Conservation (phyloP, 2,113 vertebrate species). For the Arizona elegans region DNA sequence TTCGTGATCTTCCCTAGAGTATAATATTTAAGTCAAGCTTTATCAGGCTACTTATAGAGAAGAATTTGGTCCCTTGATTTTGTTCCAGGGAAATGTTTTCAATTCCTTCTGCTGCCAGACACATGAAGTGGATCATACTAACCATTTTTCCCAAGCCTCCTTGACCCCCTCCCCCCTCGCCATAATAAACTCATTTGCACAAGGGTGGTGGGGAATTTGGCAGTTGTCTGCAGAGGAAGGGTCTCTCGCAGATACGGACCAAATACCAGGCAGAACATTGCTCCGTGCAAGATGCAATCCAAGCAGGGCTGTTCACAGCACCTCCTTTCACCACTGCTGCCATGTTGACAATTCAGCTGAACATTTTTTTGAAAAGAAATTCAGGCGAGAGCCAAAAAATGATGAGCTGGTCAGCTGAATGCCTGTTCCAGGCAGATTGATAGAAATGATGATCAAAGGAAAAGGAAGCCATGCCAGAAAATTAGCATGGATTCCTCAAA, state of each 20-base stretch:
- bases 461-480: neutral
- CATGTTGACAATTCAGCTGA: neutral
- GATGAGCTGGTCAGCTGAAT: neutral
- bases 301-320: neutral
- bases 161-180: constrained; percentile 49
- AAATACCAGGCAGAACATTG: neutral
- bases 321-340: neutral
- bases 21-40: constrained; percentile 45
- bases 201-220: constrained; percentile 39
- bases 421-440: neutral
- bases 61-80: constrained; percentile 63
- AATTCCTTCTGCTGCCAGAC: constrained; percentile 59
- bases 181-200: constrained; percentile 51
- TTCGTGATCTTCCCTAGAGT: constrained; percentile 36
- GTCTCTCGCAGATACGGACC: constrained; percentile 23
- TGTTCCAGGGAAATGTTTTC: constrained; percentile 62
- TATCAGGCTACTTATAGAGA: constrained; percentile 44
- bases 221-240: constrained; percentile 41
- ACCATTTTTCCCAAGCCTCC: constrained; percentile 60
- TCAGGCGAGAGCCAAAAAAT: neutral
- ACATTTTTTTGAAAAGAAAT: neutral
- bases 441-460: neutral
- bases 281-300: neutral
- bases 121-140: constrained; percentile 45
- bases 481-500: neutral